Evolutionary conservation across 2,113 vertebrate species (phyloP).

Genomic region (Thalassarche chlororhynchos): DNA sequence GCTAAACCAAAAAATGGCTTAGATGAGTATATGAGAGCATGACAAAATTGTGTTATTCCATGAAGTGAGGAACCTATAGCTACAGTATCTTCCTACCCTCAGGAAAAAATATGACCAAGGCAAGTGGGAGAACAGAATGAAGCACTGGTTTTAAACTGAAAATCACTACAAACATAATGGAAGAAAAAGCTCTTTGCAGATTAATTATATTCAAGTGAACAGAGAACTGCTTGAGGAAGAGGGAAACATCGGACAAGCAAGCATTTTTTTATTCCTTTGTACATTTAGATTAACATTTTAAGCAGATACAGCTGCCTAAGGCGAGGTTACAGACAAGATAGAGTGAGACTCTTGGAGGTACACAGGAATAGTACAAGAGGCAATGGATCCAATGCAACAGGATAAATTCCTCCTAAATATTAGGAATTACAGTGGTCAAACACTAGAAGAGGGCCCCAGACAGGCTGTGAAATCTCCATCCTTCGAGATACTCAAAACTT

Average conservation of each 20-base stretch:
- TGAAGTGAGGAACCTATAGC: background rate
- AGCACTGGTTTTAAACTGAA: background rate
- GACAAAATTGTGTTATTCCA: background rate
- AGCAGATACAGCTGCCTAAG: background rate
- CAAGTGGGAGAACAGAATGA: rapidly evolving
- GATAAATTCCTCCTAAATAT: background rate
- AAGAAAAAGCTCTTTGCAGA: background rate
- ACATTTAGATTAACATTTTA: background rate
- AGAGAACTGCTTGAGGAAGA: background rate
- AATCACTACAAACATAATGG: background rate
- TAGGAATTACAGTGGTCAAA: background rate
- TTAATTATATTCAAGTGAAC: background rate
- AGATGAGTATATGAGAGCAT: background rate
- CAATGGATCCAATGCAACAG: background rate
- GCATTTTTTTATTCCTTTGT: background rate
- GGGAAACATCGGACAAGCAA: background rate
- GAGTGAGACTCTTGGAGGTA: background rate
- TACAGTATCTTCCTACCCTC: background rate
- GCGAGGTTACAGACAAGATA: background rate
- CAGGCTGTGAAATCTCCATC: background rate
- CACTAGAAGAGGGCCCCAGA: background rate
- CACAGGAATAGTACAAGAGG: background rate
- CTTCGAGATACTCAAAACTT: background rate
- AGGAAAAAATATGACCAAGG: background rate
- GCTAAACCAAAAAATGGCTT: background rate